Conservation (phyloP, 2,797 vertebrate species). For the Cuniculus paca region DNA sequence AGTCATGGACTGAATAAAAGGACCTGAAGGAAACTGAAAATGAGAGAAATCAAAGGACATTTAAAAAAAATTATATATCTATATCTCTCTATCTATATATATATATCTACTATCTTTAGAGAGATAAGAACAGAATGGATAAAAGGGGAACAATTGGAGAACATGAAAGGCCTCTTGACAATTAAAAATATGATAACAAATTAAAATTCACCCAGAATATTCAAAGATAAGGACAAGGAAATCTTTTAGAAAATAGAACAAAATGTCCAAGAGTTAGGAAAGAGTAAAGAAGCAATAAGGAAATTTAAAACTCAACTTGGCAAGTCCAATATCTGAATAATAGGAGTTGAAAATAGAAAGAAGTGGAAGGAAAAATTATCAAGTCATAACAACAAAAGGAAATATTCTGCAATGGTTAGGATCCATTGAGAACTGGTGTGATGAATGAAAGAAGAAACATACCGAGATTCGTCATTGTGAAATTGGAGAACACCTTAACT, state of each 20-base stretch:
- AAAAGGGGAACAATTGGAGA: neutral
- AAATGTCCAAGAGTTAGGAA: conserved; percentile 1
- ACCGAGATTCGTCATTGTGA: neutral
- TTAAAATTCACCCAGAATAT: conserved; percentile 35
- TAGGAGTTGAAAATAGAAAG: neutral
- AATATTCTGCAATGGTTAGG: neutral
- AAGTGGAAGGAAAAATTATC: neutral
- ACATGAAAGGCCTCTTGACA: neutral
- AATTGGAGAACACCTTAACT: neutral
- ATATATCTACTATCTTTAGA: neutral
- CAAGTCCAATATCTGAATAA: conserved; percentile 13
- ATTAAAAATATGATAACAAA: conserved; percentile 59
- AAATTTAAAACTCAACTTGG: conserved; percentile 1
- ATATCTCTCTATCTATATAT: neutral
- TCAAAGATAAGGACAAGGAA: conserved; percentile 5
- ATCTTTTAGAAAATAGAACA: conserved; percentile 32
- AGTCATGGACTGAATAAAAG: neutral
- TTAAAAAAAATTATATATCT: neutral
- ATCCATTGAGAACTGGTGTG: neutral
- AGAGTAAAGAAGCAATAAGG: neutral
- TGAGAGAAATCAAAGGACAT: neutral
- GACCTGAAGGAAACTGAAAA: neutral
- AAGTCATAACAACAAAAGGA: conserved; percentile 5
- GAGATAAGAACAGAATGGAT: conserved; percentile 9
- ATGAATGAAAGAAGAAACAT: neutral